Evolutionary conservation across 2,797 vertebrate genomes (phyloP).

Genomic region (Podarcis lilfordi): DNA sequence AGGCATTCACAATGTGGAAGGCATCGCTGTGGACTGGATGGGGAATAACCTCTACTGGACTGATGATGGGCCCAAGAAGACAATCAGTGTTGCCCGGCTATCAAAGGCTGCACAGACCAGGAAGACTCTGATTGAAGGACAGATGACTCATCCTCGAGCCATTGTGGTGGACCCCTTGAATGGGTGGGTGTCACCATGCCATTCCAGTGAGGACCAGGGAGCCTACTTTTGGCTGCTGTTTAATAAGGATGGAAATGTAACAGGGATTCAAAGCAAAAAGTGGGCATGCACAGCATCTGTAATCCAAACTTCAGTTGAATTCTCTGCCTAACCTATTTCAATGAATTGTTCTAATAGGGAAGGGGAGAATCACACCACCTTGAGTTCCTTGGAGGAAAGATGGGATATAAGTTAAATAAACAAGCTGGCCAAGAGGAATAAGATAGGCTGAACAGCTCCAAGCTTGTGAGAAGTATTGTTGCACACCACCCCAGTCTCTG

Average conservation of each 20-base stretch:
- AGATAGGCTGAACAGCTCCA: not conserved
- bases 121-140: constrained; percentile 95
- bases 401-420: not conserved
- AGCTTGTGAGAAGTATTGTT: no score
- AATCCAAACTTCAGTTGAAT: not conserved
- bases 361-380: no score
- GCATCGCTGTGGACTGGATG: constrained; percentile 98
- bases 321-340: not conserved
- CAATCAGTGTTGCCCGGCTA: constrained; percentile 93
- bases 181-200: constrained; percentile 80
- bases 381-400: not conserved
- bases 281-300: not conserved
- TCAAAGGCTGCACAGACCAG: constrained; percentile 95
- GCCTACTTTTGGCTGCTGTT: not conserved
- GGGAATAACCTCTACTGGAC: constrained; percentile 98
- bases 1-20: constrained; percentile 98
- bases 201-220: not conserved
- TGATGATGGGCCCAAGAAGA: constrained; percentile 96
- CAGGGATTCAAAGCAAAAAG: not conserved
- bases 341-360: not conserved
- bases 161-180: constrained; percentile 95
- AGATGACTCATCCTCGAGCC: constrained; percentile 96
- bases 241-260: not conserved
- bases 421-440: no score
- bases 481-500: no score